Evolutionary conservation across 2,113 vertebrate genomes (phyloP).

Genomic region (human (Homo sapiens)): DNA sequence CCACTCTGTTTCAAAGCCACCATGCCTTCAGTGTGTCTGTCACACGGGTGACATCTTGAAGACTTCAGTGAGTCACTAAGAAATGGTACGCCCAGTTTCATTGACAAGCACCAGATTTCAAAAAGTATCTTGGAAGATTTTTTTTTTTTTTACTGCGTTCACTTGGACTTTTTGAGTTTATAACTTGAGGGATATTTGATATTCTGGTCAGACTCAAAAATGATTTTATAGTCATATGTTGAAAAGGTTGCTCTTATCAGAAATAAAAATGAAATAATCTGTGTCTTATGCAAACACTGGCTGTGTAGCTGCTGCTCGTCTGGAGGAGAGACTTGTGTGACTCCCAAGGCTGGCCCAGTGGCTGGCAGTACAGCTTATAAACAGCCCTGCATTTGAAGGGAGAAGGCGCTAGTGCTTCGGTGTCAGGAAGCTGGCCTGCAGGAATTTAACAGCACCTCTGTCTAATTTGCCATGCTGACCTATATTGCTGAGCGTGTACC

Average conservation of each 20-base stretch:
- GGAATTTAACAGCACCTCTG: too few relatives aligned
- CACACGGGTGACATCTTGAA: background rate
- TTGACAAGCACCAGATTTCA: background rate
- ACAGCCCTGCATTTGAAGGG: background rate
- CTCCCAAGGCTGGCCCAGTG: fast-evolving
- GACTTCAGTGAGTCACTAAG: background rate
- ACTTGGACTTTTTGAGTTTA: background rate
- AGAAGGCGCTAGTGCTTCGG: background rate
- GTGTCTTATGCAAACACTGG: background rate
- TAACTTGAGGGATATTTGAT: background rate
- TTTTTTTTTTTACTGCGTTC: background rate
- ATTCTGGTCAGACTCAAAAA: background rate
- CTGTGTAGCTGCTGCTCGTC: fast-evolving
- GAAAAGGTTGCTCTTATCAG: background rate
- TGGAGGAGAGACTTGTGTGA: background rate
- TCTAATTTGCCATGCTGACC: background rate
- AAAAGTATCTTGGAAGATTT: background rate
- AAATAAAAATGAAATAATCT: background rate
- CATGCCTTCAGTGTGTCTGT: background rate
- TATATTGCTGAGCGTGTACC: background rate
- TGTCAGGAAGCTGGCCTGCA: background rate
- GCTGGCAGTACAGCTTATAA: background rate
- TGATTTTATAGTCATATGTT: background rate
- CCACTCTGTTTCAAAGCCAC: background rate
- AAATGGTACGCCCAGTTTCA: background rate